These are phyloP conservation scores for Centropus bengalensis DNA, from an alignment of 2,113 vertebrate genomes.

Conservation along the genomic window DNA sequence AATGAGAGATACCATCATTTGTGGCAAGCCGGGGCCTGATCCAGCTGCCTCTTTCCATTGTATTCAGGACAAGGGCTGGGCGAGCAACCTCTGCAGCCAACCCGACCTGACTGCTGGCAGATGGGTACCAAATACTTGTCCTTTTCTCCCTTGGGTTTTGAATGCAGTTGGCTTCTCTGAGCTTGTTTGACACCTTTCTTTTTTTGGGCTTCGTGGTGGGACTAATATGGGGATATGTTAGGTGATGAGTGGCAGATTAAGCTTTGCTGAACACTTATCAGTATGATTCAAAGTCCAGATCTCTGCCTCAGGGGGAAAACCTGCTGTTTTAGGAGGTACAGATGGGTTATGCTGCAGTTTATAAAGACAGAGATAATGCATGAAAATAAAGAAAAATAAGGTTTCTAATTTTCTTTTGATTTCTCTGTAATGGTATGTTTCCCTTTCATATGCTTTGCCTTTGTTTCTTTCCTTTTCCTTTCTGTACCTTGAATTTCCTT, in stretches of 20 bases:
- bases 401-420: not conserved
- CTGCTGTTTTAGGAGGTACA: not conserved
- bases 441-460: not conserved
- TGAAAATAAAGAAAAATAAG: not conserved
- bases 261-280: fast-evolving
- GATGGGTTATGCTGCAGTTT: not conserved
- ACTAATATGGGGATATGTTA: not conserved
- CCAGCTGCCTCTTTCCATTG: not conserved
- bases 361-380: not conserved
- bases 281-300: not conserved
- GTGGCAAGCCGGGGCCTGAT: not conserved
- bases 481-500: not conserved
- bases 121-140: not conserved
- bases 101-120: not conserved
- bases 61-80: not conserved
- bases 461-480: not conserved
- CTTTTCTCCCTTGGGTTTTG: not conserved
- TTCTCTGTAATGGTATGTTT: not conserved
- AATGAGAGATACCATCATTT: not conserved
- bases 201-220: not conserved
- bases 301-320: not conserved
- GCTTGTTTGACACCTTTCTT: not conserved
- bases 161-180: not conserved
- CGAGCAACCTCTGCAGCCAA: not conserved
- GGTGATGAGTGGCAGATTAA: not conserved